Base-by-base conservation (phyloP, 2,113 vertebrate genomes). In the Notiomystis cincta region DNA sequence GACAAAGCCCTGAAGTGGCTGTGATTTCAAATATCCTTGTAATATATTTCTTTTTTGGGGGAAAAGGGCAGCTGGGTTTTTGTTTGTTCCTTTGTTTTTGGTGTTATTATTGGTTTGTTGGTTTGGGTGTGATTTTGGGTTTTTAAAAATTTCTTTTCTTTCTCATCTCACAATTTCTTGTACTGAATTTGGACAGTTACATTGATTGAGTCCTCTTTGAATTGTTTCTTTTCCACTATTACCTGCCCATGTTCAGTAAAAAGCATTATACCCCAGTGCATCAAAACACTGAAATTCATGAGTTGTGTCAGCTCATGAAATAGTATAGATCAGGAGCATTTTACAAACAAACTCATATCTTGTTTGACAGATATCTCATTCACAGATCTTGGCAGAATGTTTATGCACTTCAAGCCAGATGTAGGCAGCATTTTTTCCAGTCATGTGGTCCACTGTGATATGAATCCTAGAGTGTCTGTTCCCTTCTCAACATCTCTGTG, bases 61-160 rank as follows among this genome's bases (percentile, higher is more conserved):
- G 1, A 8, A 66, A 73, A 45, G 5, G 15, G 2, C 1, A n/a
- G 6, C 27, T 33, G 8, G 9, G 10, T 12, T n/a, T n/a, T 35
- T 44, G 6, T 9, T 47, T 47, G 6, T 7, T 15, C 14, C 2
- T n/a, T n/a, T 40, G 15, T 27, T 28, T 17, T 21, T 50, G 13
- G 21, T 48, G 5, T 35, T 35, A 17, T 25, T 30, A 7, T 40
- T 37, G 11, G 11, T 50, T 24, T 2, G 19, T 24, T 57, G 5
- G 6, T 66, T 57, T 50, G 35, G 9, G 11, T 57, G 16, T 31
- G 31, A 31, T 19, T 58, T 81, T 4, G 6, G 7, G 13, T 1
- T 4, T 27, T 18, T 61, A 22, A 6, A 3, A 2, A 1, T 4
- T 4, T 37, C 31, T 51, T 84, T 64, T 30, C 7, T 56, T 85